Base-by-base conservation (phyloP, 2,797 vertebrate species). In the Gorsachius magnificus region DNA sequence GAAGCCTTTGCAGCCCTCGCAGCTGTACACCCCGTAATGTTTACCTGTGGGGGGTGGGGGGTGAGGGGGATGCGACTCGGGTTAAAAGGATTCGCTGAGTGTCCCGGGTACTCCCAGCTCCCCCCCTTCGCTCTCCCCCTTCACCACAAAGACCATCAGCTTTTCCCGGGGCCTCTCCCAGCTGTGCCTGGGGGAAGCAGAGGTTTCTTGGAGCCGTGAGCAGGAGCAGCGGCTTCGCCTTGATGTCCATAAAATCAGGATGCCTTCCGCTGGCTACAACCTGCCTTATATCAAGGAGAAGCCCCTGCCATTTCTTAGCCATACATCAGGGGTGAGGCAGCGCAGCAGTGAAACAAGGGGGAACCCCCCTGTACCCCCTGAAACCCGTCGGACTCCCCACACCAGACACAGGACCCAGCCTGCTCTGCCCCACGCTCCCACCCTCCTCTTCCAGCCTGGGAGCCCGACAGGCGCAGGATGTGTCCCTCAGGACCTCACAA, bases 11-110 rank as follows among this genome's bases (percentile, higher is more conserved):
- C 99, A 99, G 95, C 99, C 99, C 96, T 99, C 99, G 0, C 99
- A 99, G 98, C 99, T 99, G 98, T 99, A 99, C 48, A 99, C 99
- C 2, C 99, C 99, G 1, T 99, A 99, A 98, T 99, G 99, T 98
- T 99, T 99, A 97, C 99, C 99, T 99, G 98, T 0, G 2, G 48
- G 43, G 38, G 38, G 38, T 11, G 38, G 11, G 10, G 38, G 38
- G 38, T n/a, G n/a, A n/a, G 38, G 38, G 5, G 24, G 7, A 15
- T 3, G 17, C 2, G 11, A 78, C 1, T 29, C 0, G 0, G 4
- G 24, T 87, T 63, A 46, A 7, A 29, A 41, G 29, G 48, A 48
- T 12, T 21, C 60, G n/a, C 2, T 25, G 13, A 31, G 48, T 4
- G 3, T 10, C 38, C 33, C 1, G 2, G 22, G 24, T 1, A 10